phyloP scores from a whole-genome alignment of 2,888 invertebrate genomes.

The Ptycholaimellus sp. region DNA sequence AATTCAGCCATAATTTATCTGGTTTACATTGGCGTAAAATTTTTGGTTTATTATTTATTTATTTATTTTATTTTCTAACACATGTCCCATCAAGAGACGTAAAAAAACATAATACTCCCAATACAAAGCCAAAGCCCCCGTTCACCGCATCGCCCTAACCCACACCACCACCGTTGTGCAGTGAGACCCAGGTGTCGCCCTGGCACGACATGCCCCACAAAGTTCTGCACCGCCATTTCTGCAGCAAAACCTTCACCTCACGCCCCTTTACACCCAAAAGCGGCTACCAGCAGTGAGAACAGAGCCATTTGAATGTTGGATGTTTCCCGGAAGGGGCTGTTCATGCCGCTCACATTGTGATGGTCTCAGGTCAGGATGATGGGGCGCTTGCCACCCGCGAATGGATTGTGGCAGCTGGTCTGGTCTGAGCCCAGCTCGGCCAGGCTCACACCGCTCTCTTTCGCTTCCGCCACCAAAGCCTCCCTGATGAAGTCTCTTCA shows the following conservation, averaged over 20 bases:
- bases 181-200: conserved; percentile 41
- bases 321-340: conserved; percentile 40
- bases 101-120: too few relatives aligned
- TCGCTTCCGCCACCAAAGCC: conserved; percentile 31
- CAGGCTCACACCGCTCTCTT: conserved; percentile 33
- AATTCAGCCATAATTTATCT: too few relatives aligned
- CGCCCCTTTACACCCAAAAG: too few relatives aligned
- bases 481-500: too few relatives aligned
- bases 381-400: conserved; percentile 37
- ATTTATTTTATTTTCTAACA: too few relatives aligned
- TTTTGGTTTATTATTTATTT: too few relatives aligned
- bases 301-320: conserved; percentile 40
- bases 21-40: too few relatives aligned
- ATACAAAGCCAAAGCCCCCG: conserved; percentile 43
- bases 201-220: too few relatives aligned
- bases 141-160: conserved; percentile 40
- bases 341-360: conserved; percentile 41
- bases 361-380: conserved; percentile 40
- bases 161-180: conserved; percentile 26
- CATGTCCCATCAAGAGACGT: too few relatives aligned
- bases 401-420: conserved; percentile 40
- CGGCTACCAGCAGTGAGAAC: conserved; percentile 38
- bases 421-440: conserved; percentile 40
- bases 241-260: too few relatives aligned
- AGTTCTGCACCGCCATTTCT: conserved; percentile 41